Percentiles rank a stretch among this genome's conserved stretches.
Evolutionary conservation across 1,140 invertebrate genomes (phyloP).

Genomic region (Oryctes rhinoceros): DNA sequence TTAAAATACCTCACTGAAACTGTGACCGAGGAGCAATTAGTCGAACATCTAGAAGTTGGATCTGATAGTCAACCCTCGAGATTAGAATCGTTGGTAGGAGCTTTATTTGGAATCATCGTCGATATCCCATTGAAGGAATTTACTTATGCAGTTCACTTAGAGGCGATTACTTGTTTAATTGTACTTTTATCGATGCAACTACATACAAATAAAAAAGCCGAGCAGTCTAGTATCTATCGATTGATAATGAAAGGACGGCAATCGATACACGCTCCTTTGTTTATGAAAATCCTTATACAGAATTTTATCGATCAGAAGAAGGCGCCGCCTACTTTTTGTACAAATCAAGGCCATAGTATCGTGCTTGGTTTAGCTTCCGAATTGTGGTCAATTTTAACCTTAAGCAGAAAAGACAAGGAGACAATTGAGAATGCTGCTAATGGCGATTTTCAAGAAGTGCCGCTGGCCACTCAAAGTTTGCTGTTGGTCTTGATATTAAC

Average conservation of each 20-base stretch:
- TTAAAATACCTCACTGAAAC: constrained; percentile 89
- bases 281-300: constrained; percentile 79
- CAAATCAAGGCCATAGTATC: constrained; percentile 76
- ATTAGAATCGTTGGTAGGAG: constrained; percentile 72
- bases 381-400: constrained; percentile 76
- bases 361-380: constrained; percentile 78
- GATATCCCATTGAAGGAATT: constrained; percentile 84
- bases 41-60: constrained; percentile 74
- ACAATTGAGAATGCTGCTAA: constrained; percentile 57
- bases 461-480: constrained; percentile 88
- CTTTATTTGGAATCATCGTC: constrained; percentile 78
- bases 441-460: constrained; percentile 65
- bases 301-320: constrained; percentile 82
- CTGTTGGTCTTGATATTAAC: constrained; percentile 86
- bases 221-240: constrained; percentile 68
- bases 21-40: constrained; percentile 77
- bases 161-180: constrained; percentile 87
- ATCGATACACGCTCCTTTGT: constrained; percentile 73
- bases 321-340: constrained; percentile 73
- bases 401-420: constrained; percentile 57
- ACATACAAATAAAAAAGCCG: constrained; percentile 75
- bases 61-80: constrained; percentile 48
- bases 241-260: constrained; percentile 79
- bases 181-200: constrained; percentile 89
- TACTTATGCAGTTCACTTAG: constrained; percentile 88